Percentiles rank a stretch among this genome's conserved stretches.
These are phyloP conservation scores for Trichogramma dendrolimi DNA, from an alignment of 2,888 invertebrate genomes.

Conservation along the genomic window DNA sequence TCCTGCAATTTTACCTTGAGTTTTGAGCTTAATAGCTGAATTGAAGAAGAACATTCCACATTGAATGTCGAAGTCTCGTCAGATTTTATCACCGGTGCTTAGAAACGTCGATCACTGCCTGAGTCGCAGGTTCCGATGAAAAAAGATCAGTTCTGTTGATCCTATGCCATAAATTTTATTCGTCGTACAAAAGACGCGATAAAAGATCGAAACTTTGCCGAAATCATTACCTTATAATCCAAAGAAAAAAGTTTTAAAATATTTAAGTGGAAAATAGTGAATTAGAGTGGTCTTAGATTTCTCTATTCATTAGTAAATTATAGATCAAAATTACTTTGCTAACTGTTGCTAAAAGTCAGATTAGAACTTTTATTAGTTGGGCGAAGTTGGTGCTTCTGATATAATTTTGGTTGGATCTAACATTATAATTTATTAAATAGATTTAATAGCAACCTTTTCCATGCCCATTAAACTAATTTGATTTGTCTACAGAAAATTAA, in stretches of 20 bases:
- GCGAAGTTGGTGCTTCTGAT: too few species aligned
- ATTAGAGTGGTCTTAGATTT: conserved; percentile 1
- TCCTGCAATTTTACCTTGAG: not conserved
- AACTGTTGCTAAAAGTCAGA: too few species aligned
- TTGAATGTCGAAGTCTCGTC: conserved; percentile 2
- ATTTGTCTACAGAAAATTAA: too few species aligned
- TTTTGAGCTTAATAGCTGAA: not conserved
- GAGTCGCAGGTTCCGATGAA: not conserved
- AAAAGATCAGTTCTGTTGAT: conserved; percentile 9
- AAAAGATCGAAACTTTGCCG: too few species aligned
- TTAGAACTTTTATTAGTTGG: too few species aligned
- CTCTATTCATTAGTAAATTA: too few species aligned
- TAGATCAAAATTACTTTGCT: too few species aligned
- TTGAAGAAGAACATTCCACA: conserved; percentile 12
- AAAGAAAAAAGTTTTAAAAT: not conserved
- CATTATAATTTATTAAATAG: too few species aligned
- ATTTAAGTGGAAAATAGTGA: conserved; percentile 4
- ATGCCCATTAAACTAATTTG: too few species aligned
- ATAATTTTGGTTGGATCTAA: too few species aligned
- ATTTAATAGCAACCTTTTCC: too few species aligned
- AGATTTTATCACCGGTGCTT: conserved; percentile 11
- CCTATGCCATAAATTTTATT: conserved; percentile 14
- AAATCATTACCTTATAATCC: not conserved
- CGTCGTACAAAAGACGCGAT: conserved; percentile 3
- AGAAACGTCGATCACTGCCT: conserved; percentile 26